Conservation (phyloP, 1,140 invertebrate species). For the Nasonia giraulti region DNA sequence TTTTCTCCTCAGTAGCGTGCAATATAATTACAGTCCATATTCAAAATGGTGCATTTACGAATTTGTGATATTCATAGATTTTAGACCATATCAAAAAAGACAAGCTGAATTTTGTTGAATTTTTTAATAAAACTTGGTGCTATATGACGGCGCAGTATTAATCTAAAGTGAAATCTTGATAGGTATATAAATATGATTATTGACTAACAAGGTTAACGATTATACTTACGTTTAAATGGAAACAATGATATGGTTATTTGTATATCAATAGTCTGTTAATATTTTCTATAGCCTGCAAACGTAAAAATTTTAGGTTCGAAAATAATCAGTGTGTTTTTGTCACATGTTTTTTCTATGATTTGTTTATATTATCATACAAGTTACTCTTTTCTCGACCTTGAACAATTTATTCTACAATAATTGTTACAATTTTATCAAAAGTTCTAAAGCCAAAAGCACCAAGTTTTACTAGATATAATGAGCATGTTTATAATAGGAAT, state of each 20-base stretch:
- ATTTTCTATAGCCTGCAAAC: not conserved
- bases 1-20: too few relatives aligned
- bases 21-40: too few relatives aligned
- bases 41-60: too few relatives aligned
- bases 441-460: not conserved
- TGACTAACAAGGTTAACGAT: too few relatives aligned
- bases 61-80: too few relatives aligned
- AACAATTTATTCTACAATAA: not conserved
- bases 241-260: too few relatives aligned
- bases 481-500: too few relatives aligned
- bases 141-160: not conserved
- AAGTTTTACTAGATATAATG: not conserved
- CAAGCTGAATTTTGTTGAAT: not conserved
- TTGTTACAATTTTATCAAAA: not conserved
- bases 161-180: not conserved
- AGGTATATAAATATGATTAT: too few relatives aligned
- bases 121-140: not conserved
- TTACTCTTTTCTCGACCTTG: not conserved
- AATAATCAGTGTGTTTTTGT: not conserved
- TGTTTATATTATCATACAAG: not conserved
- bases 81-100: too few relatives aligned
- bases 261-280: not conserved
- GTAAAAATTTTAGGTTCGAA: not conserved
- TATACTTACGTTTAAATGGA: too few relatives aligned
- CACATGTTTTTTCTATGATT: not conserved